Conservation (phyloP, 2,888 invertebrate species). For the Mythimna impura region DNA sequence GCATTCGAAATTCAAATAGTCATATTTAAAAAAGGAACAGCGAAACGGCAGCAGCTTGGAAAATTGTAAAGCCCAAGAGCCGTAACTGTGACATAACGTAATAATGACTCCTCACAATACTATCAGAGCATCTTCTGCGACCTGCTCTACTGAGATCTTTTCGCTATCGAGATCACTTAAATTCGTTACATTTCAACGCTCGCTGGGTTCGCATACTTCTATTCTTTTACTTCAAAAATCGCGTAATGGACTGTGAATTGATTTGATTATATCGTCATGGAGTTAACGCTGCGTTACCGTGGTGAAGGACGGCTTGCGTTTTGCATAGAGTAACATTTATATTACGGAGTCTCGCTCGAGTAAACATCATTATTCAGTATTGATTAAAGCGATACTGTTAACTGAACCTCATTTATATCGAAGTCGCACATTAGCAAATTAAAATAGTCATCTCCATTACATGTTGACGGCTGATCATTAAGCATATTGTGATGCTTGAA, state of each 20-base stretch:
- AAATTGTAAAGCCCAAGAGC: conserved; percentile 75
- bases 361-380: conserved; percentile 65
- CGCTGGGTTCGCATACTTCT: conserved; percentile 66
- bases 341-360: conserved; percentile 68
- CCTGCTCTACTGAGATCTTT: conserved; percentile 71
- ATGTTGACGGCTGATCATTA: conserved; percentile 40
- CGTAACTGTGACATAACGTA: conserved; percentile 83
- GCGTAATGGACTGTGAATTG: conserved; percentile 71
- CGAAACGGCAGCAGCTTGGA: conserved; percentile 80
- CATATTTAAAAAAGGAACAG: conserved; percentile 71
- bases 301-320: conserved; percentile 58
- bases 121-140: conserved; percentile 77
- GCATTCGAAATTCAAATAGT: conserved; percentile 69
- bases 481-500: conserved; percentile 22
- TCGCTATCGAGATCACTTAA: conserved; percentile 79
- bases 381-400: conserved; percentile 80
- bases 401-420: conserved; percentile 74
- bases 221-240: conserved; percentile 55
- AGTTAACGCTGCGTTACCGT: conserved; percentile 45
- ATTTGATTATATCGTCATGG: conserved; percentile 64
- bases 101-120: conserved; percentile 77
- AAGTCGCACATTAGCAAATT: conserved; percentile 68
- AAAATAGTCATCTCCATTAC: conserved; percentile 58
- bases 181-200: conserved; percentile 72
- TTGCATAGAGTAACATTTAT: conserved; percentile 67